A percentile compares a stretch with the other conserved stretches of the same genome.
These are phyloP conservation scores for Heliornis fulica DNA, from an alignment of 2,113 vertebrate genomes.

Conservation along the genomic window DNA sequence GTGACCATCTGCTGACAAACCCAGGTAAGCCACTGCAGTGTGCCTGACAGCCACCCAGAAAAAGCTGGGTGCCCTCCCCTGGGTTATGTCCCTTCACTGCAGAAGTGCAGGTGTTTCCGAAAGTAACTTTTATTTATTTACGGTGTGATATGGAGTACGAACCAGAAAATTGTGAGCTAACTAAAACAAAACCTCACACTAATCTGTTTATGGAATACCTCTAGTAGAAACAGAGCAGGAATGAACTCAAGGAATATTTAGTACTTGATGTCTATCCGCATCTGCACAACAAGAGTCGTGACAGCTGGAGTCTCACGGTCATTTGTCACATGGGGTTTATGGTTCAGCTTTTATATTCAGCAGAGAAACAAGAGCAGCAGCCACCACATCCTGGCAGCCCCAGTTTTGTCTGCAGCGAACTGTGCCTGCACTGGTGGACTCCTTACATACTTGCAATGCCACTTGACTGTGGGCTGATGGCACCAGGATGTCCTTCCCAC, in stretches of 20 bases:
- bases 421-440: not conserved
- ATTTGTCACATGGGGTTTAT: not conserved
- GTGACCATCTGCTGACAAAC: not conserved
- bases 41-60: not conserved
- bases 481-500: not conserved
- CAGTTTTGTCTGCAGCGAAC: fast-evolving
- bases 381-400: not conserved
- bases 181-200: not conserved
- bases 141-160: not conserved
- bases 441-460: not conserved
- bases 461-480: fast-evolving
- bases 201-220: not conserved
- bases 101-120: not conserved
- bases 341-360: not conserved
- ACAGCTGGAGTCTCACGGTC: fast-evolving
- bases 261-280: not conserved
- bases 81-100: not conserved
- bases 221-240: not conserved
- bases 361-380: not conserved
- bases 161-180: not conserved
- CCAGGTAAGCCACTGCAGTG: fast-evolving
- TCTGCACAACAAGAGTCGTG: not conserved
- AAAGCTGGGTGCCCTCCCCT: not conserved
- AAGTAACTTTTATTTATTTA: not conserved
- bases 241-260: not conserved